Evolutionary conservation across 2,797 vertebrate species (phyloP).

Genomic region (Squalus acanthias): DNA sequence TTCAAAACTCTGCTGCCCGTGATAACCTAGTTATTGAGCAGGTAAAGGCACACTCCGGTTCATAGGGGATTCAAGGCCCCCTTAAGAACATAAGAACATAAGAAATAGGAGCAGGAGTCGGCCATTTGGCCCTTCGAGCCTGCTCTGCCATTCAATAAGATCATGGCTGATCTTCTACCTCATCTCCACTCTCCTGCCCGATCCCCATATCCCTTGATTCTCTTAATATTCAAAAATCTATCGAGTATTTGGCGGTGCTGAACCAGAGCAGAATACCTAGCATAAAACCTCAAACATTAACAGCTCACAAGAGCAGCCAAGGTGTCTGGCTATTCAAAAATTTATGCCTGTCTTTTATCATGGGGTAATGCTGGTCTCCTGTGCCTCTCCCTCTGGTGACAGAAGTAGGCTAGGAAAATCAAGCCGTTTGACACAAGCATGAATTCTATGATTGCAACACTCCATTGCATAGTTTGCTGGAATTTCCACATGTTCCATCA

Average conservation of each 20-base stretch:
- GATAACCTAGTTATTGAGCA: neutral
- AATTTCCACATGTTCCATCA: neutral
- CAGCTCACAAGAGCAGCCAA: neutral
- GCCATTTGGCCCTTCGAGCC: too few species aligned
- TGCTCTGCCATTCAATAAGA: too few species aligned
- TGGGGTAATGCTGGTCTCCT: neutral
- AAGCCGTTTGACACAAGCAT: neutral
- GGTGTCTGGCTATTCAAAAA: neutral
- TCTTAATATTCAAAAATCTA: too few species aligned
- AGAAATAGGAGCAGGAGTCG: too few species aligned
- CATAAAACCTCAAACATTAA: neutral
- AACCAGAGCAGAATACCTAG: neutral
- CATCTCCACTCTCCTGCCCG: too few species aligned
- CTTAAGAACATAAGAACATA: neutral
- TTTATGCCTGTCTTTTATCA: neutral
- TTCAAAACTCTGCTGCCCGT: too few species aligned
- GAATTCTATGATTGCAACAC: neutral
- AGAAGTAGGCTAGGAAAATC: neutral
- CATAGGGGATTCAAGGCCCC: neutral
- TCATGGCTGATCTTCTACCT: too few species aligned
- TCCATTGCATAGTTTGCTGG: neutral
- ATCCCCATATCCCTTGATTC: too few species aligned
- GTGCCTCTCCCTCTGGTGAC: neutral
- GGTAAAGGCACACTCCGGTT: neutral
- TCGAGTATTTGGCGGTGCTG: neutral